Evolutionary conservation across 2,888 invertebrate species (phyloP).

Genomic region (Apotomis betuletana): DNA sequence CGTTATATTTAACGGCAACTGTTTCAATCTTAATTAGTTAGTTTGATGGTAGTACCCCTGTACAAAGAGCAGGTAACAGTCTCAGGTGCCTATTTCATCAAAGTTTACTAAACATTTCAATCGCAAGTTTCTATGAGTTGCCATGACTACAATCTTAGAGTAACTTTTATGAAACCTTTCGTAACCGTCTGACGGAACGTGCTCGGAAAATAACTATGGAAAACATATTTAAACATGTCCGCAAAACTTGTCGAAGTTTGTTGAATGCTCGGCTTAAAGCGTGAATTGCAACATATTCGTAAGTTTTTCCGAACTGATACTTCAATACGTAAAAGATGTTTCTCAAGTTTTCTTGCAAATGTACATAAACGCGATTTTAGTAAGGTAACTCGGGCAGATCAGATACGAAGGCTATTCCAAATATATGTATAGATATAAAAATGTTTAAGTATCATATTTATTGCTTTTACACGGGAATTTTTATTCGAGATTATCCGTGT

Average conservation of each 20-base stretch:
- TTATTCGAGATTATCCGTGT: not conserved
- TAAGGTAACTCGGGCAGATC: not conserved
- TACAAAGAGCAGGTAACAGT: no score
- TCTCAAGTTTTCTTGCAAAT: not conserved
- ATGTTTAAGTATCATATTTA: not conserved
- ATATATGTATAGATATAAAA: not conserved
- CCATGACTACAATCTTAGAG: not conserved
- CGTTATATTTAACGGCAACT: no score
- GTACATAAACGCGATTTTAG: not conserved
- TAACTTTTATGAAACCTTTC: not conserved
- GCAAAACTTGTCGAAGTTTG: not conserved
- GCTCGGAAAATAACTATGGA: not conserved
- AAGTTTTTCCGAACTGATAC: not conserved
- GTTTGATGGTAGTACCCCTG: no score
- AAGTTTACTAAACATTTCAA: not conserved
- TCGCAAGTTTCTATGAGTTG: not conserved
- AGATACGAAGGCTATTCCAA: not conserved
- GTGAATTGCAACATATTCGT: not conserved
- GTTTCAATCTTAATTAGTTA: no score
- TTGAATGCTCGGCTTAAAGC: not conserved
- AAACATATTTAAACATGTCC: not conserved
- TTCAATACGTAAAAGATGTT: not conserved
- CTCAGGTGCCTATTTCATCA: no score
- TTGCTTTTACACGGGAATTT: not conserved
- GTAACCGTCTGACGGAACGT: not conserved